Base-by-base conservation (phyloP, 2,113 vertebrate genomes). In the Hemiscyllium ocellatum region DNA sequence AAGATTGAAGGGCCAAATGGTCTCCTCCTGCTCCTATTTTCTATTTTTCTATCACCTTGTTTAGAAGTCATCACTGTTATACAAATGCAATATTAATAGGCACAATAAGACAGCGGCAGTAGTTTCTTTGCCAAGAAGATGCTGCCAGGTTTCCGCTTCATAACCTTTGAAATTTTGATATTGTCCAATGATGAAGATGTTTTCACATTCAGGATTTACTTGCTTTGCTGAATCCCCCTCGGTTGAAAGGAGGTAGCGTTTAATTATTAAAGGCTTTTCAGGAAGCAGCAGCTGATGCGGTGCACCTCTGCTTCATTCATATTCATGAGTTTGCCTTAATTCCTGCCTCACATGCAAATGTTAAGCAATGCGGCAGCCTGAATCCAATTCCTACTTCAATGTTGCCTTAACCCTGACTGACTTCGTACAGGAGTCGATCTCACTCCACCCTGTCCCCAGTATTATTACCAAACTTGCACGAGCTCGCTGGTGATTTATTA, bases 271-370 rank as follows among this genome's bases (percentile, higher is more conserved):
- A 93, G 61, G 65, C 15, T 66, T 66, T 93, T n/a, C 61, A 93
- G 89, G 89, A 93, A 93, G 65, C 61, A 66, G 61, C 33, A n/a
- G 66, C 8, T 65, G 56, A n/a, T 91, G 50, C 52, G 26, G 89
- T 61, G 61, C 33, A 66, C 61, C 89, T 65, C 89, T n/a, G 29
- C 65, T 37, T 93, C 89, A 93, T 93, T 93, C 89, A 93, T 93
- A 93, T 66, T 93, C 89, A 66, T 93, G 89, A 93, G 37, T 66
- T 93, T 37, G 89, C 61, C 61, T 93, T 93, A 93, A 93, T 37
- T 93, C 89, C 61, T 93, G 89, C 33, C 89, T 93, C 89, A 93
- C 61, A 93, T 93, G 89, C 61, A 93, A 93, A 93, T 93, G 19
- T 37, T 65, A 91, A 91, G 89, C 61, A 66, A 91, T 66, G 61